Evolutionary conservation across 2,888 invertebrate species (phyloP).

Genomic region (Rhodophaea formosa): DNA sequence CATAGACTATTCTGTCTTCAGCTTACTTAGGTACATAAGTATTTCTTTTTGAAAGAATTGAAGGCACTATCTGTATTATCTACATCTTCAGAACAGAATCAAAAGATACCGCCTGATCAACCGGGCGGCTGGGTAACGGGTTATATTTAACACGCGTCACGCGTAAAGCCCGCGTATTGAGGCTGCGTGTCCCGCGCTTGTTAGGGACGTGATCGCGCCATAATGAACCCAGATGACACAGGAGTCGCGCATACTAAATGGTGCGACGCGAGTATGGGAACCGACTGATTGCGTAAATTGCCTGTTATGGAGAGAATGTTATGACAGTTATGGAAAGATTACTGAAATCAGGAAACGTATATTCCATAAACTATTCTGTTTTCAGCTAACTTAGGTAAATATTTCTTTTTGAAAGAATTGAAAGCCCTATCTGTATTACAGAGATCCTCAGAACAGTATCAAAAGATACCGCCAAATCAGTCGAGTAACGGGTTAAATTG

Average conservation of each 20-base stretch:
- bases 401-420: no score
- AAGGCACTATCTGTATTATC: no score
- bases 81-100: no score
- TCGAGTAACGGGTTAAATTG: slow-evolving; percentile 5
- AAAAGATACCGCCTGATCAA: not conserved
- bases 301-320: not conserved
- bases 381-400: no score
- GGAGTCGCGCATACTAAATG: slow-evolving; percentile 17
- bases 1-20: not conserved
- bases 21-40: no score
- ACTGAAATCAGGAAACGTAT: not conserved
- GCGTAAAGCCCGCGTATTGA: slow-evolving; percentile 30
- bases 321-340: not conserved
- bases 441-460: no score
- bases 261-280: slow-evolving; percentile 11
- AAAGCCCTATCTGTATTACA: no score
- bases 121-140: not conserved
- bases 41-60: no score
- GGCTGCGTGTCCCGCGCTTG: slow-evolving; percentile 37
- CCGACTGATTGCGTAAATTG: slow-evolving; percentile 9
- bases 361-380: no score
- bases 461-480: slow-evolving; percentile 10
- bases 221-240: slow-evolving; percentile 34
- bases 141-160: slow-evolving; percentile 15
- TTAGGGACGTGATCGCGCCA: slow-evolving; percentile 43